phyloP scores from a whole-genome alignment of 2,888 invertebrate genomes.

The Venustoraphidia nigricollis region DNA sequence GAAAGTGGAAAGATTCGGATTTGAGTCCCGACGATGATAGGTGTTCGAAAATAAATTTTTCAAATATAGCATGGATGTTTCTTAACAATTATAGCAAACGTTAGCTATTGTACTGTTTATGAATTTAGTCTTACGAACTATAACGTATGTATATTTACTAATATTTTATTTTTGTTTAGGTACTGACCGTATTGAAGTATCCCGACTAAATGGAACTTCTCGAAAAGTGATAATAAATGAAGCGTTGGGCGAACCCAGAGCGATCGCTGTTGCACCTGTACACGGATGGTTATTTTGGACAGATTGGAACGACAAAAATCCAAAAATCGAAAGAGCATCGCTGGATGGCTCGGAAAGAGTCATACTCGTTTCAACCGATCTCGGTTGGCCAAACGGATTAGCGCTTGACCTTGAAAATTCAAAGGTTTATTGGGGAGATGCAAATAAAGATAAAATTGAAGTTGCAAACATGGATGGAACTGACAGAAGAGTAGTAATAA shows the following conservation, averaged over 20 bases:
- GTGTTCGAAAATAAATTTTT: no score
- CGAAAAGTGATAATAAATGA: conserved; percentile 65
- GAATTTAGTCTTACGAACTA: no score
- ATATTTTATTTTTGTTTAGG: no score
- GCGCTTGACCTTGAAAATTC: conserved; percentile 28
- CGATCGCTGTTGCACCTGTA: conserved; percentile 77
- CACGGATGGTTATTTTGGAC: conserved; percentile 89
- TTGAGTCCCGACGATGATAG: no score
- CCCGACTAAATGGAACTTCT: conserved; percentile 62
- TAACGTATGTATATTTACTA: no score
- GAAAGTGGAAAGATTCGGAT: no score
- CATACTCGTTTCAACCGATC: conserved; percentile 50
- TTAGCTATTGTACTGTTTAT: no score
- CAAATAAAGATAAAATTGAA: conserved; percentile 79
- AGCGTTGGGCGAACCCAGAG: conserved; percentile 75
- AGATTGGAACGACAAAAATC: conserved; percentile 75
- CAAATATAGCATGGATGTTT: no score
- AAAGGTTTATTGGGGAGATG: conserved; percentile 79
- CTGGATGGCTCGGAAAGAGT: conserved; percentile 64
- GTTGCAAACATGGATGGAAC: conserved; percentile 72
- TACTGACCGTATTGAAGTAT: conserved; percentile 80
- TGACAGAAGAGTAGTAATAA: conserved; percentile 60
- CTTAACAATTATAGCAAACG: no score
- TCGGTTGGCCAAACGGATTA: conserved; percentile 80
- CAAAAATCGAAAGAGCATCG: conserved; percentile 76